A percentile compares a stretch with the other conserved stretches of the same genome.
phyloP scores from a whole-genome alignment of 2,113 vertebrate genomes.

The Sphyrna mokarran region DNA sequence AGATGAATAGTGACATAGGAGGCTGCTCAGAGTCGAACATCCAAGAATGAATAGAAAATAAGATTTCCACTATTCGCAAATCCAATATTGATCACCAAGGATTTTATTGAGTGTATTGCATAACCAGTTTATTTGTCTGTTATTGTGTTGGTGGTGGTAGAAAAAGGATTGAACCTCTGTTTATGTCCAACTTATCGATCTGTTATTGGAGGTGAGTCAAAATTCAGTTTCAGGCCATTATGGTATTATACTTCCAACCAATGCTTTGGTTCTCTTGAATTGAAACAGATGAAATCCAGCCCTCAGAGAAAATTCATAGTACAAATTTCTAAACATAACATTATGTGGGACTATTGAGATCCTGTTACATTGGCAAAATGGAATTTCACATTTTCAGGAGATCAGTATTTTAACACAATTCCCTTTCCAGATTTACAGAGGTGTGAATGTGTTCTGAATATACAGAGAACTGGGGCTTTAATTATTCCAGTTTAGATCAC shows the following conservation, averaged over 20 bases:
- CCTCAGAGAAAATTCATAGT: not conserved
- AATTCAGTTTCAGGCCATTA: not conserved
- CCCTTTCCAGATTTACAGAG: not conserved
- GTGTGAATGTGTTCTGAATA: not conserved
- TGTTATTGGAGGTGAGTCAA: not conserved
- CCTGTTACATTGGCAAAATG: not conserved
- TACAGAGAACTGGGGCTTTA: not conserved
- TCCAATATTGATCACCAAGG: not conserved
- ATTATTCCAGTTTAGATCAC: not conserved
- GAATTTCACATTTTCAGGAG: not conserved
- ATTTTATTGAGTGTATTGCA: too few species aligned
- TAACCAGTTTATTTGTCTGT: not conserved
- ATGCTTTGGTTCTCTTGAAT: not conserved
- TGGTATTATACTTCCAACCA: not conserved
- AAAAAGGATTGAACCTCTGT: not conserved
- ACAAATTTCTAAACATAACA: not conserved
- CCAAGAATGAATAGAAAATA: not conserved
- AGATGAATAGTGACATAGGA: not conserved
- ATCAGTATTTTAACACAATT: not conserved
- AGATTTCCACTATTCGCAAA: not conserved
- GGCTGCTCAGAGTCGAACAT: not conserved
- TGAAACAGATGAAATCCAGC: not conserved
- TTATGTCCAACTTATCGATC: not conserved
- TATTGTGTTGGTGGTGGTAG: not conserved
- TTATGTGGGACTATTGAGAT: not conserved